These are phyloP conservation scores for Noctilio leporinus DNA, from an alignment of 2,113 vertebrate species.

Conservation along the genomic window DNA sequence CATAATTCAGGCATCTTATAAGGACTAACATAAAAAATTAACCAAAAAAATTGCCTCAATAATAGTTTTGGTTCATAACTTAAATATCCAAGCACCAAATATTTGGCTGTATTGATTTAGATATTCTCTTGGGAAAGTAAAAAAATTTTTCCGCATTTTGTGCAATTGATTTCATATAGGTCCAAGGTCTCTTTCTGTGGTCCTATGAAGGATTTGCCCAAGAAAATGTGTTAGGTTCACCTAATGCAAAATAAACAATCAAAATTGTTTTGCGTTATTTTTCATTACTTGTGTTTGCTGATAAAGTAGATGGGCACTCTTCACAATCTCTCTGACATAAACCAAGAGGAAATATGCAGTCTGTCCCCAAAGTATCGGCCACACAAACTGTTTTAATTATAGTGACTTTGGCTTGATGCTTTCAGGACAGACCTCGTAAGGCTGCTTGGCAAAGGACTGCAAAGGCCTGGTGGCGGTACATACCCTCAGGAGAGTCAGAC, in stretches of 20 bases:
- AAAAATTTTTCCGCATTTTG: neutral
- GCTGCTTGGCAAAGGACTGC: neutral
- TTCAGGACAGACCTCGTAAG: too few species aligned
- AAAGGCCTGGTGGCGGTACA: neutral
- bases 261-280: neutral
- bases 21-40: neutral
- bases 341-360: neutral
- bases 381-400: too few species aligned
- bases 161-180: neutral
- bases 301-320: neutral
- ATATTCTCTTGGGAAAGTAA: neutral
- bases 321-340: neutral
- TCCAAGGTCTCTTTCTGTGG: neutral
- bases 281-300: neutral
- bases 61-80: neutral
- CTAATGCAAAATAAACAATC: neutral
- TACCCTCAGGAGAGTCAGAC: neutral
- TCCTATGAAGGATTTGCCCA: neutral
- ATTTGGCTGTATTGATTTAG: neutral
- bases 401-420: too few species aligned
- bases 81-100: neutral
- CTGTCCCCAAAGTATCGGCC: too few species aligned
- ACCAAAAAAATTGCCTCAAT: neutral
- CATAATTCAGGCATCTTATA: constrained; percentile 20
- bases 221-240: neutral